Evolutionary conservation across 2,888 invertebrate genomes (phyloP), one percentile per base, ranked within the genome.

Genomic region (Rhopalosiphum nymphaeae): DNA sequence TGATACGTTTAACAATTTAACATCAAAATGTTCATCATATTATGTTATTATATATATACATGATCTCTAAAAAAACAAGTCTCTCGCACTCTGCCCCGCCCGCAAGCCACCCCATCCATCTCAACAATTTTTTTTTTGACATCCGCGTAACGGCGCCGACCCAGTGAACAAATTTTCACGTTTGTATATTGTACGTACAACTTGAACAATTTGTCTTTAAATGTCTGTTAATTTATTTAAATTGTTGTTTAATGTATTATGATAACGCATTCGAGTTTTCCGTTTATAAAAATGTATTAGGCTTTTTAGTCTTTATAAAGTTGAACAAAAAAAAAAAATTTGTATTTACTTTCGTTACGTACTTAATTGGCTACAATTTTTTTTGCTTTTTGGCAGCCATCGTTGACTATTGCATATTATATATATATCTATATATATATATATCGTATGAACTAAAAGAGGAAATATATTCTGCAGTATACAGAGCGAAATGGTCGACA

Each of bases 1-100:
- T 91, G 61, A 87, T 91, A 90, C 89, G 61, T 86, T 94, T 91
- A 94, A 91, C 88, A 89, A 93, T 93, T 87, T 67, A 78, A 93
- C 53, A 89, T 56, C 29, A 89, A 61, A 67, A 92, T 67, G 88
- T 92, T 92, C 92, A 86, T 86, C 92, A 91, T 67, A 29, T 26
- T 85, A 49, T 85, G 46, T 89, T 46, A 57, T 93, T 67, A 56
- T 53, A 84, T 42, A 44, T 78, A 86, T 85, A 85, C 84, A 86
- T 84, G 93, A 93, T 94, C 93, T 90, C 93, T 49, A 46, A 90
- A 86, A 84, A 85, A 49, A 36, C 36, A 93, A 44, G 90, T 94
- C 93, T 94, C 93, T 94, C 90, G 49, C 57, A 57, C 93, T 49
- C n/a, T 46, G 61, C 85, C 56, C 11, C 67, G 1, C 36, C 11